Conservation (phyloP, 2,888 invertebrate species). For the Apoderus coryli region DNA sequence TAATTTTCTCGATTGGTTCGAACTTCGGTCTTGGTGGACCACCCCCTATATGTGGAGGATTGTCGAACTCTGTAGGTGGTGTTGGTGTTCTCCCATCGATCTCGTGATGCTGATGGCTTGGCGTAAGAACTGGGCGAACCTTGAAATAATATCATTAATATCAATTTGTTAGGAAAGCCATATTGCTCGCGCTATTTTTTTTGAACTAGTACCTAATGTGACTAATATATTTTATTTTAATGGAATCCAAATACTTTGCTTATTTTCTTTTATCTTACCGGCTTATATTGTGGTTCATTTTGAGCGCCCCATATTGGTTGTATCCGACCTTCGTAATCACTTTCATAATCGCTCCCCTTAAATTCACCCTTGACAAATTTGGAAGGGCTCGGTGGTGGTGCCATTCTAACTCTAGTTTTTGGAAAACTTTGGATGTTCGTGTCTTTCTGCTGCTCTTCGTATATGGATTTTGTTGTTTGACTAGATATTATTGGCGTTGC, state of each 20-base stretch:
- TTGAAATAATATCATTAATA: no score
- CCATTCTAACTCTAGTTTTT: constrained; percentile 29
- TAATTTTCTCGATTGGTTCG: constrained; percentile 39
- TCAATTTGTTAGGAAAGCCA: no score
- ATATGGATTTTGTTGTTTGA: constrained; percentile 29
- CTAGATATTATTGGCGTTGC: constrained; percentile 37
- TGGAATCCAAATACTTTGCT: neutral
- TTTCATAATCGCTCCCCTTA: constrained; percentile 56
- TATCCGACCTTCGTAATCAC: constrained; percentile 51
- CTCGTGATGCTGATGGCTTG: constrained; percentile 33
- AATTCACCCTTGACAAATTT: constrained; percentile 51
- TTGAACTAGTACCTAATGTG: no score
- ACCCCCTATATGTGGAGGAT: constrained; percentile 31
- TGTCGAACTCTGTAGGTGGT: constrained; percentile 44
- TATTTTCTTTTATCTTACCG: no score
- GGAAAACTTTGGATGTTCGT: constrained; percentile 25
- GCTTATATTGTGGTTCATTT: constrained; percentile 40
- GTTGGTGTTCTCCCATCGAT: constrained; percentile 37
- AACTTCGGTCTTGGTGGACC: constrained; percentile 39
- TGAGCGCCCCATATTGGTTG: constrained; percentile 46
- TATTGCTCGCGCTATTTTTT: no score
- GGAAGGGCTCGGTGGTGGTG: constrained; percentile 45
- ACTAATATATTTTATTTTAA: no score
- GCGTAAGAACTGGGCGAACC: constrained; percentile 40
- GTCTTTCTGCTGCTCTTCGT: constrained; percentile 27